These are phyloP conservation scores for Acestrorhynchus altus DNA, from an alignment of 2,797 vertebrate genomes.

Conservation along the genomic window DNA sequence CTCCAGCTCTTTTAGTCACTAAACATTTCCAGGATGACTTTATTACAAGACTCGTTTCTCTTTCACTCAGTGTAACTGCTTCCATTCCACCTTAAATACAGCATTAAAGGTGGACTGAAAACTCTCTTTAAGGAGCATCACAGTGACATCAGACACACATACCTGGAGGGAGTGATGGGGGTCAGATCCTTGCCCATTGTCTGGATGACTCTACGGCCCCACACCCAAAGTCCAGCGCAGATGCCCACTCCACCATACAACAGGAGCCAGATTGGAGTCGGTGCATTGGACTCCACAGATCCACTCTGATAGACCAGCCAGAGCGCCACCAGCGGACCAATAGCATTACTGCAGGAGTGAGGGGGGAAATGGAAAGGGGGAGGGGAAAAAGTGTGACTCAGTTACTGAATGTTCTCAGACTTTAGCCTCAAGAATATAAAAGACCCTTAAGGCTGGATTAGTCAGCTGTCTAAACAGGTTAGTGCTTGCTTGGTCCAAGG, in stretches of 20 bases:
- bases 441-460: neutral
- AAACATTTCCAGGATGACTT: too few relatives aligned
- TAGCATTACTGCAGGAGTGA: slow-evolving; percentile 87
- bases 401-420: neutral
- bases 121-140: too few relatives aligned
- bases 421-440: neutral
- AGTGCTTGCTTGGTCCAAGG: neutral
- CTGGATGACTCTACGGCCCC: slow-evolving; percentile 97
- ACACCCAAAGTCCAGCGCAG: slow-evolving; percentile 95
- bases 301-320: slow-evolving; percentile 85
- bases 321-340: slow-evolving; percentile 92
- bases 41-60: too few relatives aligned
- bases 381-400: neutral
- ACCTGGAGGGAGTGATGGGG: slow-evolving; percentile 98
- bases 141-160: neutral
- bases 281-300: slow-evolving; percentile 74
- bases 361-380: neutral
- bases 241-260: slow-evolving; percentile 94
- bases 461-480: neutral
- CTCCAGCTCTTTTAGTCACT: too few relatives aligned
- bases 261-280: slow-evolving; percentile 92
- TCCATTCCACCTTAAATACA: too few relatives aligned
- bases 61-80: too few relatives aligned
- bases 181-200: slow-evolving; percentile 98
- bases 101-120: too few relatives aligned